phyloP scores from a whole-genome alignment of 2,113 vertebrate species.

The Lontra canadensis region DNA sequence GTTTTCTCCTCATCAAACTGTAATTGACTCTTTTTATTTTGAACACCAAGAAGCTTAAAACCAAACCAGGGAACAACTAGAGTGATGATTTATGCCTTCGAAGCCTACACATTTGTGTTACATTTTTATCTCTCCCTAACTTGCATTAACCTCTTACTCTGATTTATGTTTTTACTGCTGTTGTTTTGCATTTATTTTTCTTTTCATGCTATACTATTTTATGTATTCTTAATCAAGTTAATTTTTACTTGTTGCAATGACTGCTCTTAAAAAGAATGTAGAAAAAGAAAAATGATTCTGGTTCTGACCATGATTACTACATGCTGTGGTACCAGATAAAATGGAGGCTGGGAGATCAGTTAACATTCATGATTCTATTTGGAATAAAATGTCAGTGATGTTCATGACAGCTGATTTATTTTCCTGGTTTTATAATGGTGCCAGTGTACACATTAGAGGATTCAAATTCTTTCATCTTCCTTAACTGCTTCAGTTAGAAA shows the following conservation, averaged over 20 bases:
- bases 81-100: background rate
- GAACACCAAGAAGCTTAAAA: constrained; percentile 14
- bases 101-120: background rate
- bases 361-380: background rate
- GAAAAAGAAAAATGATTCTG: background rate
- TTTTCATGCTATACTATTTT: background rate
- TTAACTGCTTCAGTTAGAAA: background rate
- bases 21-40: constrained; percentile 6
- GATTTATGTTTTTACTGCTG: background rate
- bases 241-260: background rate
- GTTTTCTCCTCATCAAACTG: constrained; percentile 13
- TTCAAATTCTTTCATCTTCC: background rate
- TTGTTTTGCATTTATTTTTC: background rate
- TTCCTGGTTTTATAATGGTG: background rate
- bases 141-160: background rate
- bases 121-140: background rate
- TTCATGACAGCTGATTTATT: background rate
- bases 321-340: background rate
- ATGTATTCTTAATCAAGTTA: background rate
- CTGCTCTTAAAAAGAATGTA: background rate
- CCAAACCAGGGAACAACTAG: background rate
- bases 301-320: background rate
- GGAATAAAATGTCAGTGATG: background rate
- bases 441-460: background rate
- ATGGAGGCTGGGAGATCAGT: background rate